Evolutionary conservation across 2,797 vertebrate genomes (phyloP).

Genomic region (Amblyopsis hoosieri): DNA sequence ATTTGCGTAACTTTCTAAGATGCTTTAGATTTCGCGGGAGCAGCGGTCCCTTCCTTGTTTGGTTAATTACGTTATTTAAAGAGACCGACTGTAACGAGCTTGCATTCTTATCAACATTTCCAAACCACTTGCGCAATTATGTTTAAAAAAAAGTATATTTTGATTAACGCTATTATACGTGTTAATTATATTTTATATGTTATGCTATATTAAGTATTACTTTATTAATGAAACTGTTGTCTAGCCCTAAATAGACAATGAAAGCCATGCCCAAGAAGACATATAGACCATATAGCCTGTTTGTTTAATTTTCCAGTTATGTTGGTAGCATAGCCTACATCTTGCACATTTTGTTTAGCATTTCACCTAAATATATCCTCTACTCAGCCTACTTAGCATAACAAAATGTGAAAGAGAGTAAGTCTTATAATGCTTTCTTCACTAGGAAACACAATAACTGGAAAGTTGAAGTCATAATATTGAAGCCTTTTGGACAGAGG

Average conservation of each 20-base stretch:
- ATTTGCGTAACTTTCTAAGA: not conserved
- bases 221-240: no score
- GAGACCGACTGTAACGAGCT: slow-evolving; percentile 35
- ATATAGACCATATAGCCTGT: no score
- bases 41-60: slow-evolving; percentile 44
- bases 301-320: no score
- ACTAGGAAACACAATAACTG: slow-evolving; percentile 62
- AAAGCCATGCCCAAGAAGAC: no score
- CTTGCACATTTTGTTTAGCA: not conserved
- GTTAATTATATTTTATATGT: no score
- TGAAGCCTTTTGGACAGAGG: slow-evolving; percentile 62
- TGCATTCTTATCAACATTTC: not conserved
- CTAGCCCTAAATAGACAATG: no score
- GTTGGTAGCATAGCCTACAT: no score
- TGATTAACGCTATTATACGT: no score
- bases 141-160: no score
- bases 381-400: not conserved
- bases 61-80: not conserved
- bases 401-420: slow-evolving; percentile 16
- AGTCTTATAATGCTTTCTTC: slow-evolving; percentile 50
- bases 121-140: no score
- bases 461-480: slow-evolving; percentile 71
- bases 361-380: not conserved
- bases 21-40: not conserved
- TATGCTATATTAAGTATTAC: no score